These are phyloP conservation scores for Oreohelix idahoensis DNA, from an alignment of 1,140 invertebrate genomes.

Conservation along the genomic window DNA sequence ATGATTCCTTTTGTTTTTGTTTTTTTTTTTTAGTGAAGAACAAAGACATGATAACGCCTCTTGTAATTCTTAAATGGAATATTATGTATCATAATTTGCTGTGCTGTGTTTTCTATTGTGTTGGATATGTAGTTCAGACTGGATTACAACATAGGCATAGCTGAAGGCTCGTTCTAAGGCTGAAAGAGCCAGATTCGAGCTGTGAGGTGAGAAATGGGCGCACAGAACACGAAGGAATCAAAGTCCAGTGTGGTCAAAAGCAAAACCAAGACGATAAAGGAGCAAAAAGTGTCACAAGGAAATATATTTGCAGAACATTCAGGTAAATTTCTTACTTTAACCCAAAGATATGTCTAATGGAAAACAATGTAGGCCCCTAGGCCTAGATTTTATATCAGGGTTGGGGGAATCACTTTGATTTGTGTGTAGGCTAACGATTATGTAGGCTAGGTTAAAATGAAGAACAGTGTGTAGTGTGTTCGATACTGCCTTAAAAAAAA, in stretches of 20 bases:
- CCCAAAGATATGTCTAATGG: no score
- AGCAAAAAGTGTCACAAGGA: conserved; percentile 8
- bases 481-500: no score
- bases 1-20: neutral
- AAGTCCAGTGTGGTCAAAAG: neutral
- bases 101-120: neutral
- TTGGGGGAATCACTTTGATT: no score
- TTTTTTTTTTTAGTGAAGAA: neutral
- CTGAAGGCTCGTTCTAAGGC: no score
- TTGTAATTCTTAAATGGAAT: neutral
- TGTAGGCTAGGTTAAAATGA: no score
- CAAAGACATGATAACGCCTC: neutral
- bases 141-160: neutral
- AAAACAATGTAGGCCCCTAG: no score
- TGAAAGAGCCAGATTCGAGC: no score
- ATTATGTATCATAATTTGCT: neutral
- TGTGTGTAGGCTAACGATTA: no score
- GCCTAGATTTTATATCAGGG: no score
- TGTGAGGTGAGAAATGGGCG: neutral
- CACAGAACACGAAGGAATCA: neutral
- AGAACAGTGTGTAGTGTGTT: no score
- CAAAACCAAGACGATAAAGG: neutral
- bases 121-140: conserved; percentile 1
- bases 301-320: conserved; percentile 17
- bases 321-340: no score